Conservation (phyloP, 2,888 invertebrate genomes). For the Lithophane ornitopus region DNA sequence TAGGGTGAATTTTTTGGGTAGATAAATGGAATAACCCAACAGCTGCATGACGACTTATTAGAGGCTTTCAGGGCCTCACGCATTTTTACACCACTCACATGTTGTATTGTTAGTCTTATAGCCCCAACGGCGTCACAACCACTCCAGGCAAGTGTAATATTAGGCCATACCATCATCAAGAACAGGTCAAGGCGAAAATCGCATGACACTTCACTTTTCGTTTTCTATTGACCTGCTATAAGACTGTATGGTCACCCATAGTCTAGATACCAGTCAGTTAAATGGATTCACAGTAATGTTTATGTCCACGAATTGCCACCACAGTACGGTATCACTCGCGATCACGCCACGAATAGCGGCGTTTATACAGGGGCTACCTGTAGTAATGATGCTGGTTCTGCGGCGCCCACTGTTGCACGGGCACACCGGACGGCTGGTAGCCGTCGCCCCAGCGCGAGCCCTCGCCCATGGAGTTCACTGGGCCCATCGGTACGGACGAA, state of each 20-base stretch:
- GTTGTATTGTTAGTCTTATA: not conserved
- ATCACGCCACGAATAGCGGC: slow-evolving; percentile 55
- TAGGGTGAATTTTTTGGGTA: too few relatives aligned
- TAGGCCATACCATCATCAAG: not conserved
- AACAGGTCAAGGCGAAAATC: not conserved
- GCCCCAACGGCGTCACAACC: not conserved
- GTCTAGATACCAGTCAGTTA: not conserved
- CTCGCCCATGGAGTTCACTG: slow-evolving; percentile 68
- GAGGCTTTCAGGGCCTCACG: not conserved
- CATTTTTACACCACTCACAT: not conserved
- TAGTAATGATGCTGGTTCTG: slow-evolving; percentile 92
- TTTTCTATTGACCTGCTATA: not conserved
- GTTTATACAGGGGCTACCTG: slow-evolving; percentile 78
- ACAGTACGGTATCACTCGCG: slow-evolving; percentile 43
- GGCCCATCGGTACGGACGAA: slow-evolving; percentile 58
- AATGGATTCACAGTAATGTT: slow-evolving; percentile 19
- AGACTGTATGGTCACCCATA: not conserved
- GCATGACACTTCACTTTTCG: slow-evolving; percentile 20
- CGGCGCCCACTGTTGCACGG: slow-evolving; percentile 74
- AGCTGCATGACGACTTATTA: not conserved
- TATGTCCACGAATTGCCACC: slow-evolving; percentile 12
- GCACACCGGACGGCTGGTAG: slow-evolving; percentile 65
- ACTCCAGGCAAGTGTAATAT: slow-evolving; percentile 6
- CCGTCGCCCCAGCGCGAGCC: slow-evolving; percentile 74
- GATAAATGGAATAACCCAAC: not conserved